Evolutionary conservation across 2,113 vertebrate species (phyloP), one percentile per base, ranked within the genome.

Genomic region (Callionymus lyra): DNA sequence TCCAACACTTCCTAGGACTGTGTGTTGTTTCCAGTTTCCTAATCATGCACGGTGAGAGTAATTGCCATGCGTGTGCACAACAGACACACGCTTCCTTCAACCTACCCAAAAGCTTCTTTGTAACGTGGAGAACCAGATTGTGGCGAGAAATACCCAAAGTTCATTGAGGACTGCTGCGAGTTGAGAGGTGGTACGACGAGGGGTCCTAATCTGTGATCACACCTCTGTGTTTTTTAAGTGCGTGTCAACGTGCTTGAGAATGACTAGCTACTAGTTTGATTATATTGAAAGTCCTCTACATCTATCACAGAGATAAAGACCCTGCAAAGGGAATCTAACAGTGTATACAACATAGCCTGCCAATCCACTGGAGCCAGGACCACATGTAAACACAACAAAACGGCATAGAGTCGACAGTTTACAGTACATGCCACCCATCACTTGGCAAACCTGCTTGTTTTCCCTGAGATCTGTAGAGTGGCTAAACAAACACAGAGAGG

Each of bases 161-260:
- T 70, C 70, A 74, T 65, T 82, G 77, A 82, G 44, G 41, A 48
- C 15, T 14, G 49, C 65, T 79, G 76, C 67, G 81, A 81, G 70
- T 60, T n/a, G 71, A 83, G 71, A 81, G 54, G 62, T n/a, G n/a
- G n/a, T n/a, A n/a, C n/a, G n/a, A n/a, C n/a, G n/a, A n/a, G n/a
- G 32, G 47, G 46, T 64, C 50, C 62, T 54, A 6, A 6, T 52
- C 15, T n/a, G 42, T 50, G 31, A 52, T 62, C 33, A 58, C 63
- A 68, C 64, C 65, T 73, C 68, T 66, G 59, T 63, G 64, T 60
- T 52, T 55, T 27, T 27, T 27, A 27, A 5, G 8, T 27, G 21
- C 4, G 21, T 27, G 21, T 27, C 8, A 27, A 27, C 4, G 21
- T 5, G 21, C 21, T 27, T 27, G 21, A 27, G 21, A 5, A 8